Percentiles rank a stretch among this genome's conserved stretches.
These are phyloP conservation scores for Magallana ariakensis DNA, from an alignment of 1,140 invertebrate genomes.

Conservation along the genomic window DNA sequence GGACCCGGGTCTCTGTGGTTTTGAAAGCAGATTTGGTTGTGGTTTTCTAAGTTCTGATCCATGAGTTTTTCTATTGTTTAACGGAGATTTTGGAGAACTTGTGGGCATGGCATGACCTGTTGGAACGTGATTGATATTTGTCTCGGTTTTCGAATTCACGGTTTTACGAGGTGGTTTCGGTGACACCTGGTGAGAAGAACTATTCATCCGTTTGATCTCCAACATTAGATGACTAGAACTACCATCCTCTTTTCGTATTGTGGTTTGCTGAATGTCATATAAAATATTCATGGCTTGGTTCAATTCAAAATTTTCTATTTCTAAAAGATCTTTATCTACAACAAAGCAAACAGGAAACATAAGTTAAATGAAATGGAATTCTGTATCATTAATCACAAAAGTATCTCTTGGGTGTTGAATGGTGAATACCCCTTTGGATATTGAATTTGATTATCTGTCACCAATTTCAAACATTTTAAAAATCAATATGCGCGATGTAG, in stretches of 20 bases:
- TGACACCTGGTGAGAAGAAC: not conserved
- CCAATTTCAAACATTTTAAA: not conserved
- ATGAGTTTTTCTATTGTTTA: not conserved
- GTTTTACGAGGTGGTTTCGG: not conserved
- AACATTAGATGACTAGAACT: not conserved
- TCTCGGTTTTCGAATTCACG: not conserved
- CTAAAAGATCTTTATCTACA: constrained; percentile 4
- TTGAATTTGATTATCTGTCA: not conserved
- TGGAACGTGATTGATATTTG: not conserved
- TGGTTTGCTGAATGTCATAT: constrained; percentile 1
- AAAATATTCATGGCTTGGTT: constrained; percentile 34
- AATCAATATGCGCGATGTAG: not conserved
- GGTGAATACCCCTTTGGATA: not conserved
- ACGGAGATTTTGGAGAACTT: not conserved
- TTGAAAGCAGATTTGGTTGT: not conserved
- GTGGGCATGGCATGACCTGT: not conserved
- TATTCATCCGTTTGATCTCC: constrained; percentile 1
- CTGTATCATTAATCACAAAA: not conserved
- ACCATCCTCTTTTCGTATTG: not conserved
- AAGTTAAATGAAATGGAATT: constrained; percentile 12
- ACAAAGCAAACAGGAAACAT: not conserved
- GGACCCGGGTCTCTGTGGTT: not conserved
- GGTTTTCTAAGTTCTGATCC: not conserved
- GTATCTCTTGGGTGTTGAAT: not conserved
- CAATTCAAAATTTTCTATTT: constrained; percentile 17